Percentiles rank a stretch among this genome's conserved stretches.
Evolutionary conservation across 1,140 invertebrate genomes (phyloP).

Genomic region (Drosophila navojoa): DNA sequence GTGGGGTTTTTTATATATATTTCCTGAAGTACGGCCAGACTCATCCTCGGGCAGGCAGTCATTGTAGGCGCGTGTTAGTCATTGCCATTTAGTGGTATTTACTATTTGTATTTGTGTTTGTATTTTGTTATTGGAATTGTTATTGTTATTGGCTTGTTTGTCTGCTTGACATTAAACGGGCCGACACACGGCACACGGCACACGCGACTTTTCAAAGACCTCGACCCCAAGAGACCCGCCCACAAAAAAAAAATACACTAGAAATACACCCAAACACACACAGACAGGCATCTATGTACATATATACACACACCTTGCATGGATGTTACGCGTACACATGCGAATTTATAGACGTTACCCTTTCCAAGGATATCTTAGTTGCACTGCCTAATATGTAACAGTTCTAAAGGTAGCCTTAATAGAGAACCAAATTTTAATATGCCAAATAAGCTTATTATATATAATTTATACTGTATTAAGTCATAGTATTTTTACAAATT

Average conservation of each 20-base stretch:
- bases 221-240: slow-evolving; percentile 5
- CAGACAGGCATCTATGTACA: background rate
- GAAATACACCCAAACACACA: background rate
- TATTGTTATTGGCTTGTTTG: slow-evolving; percentile 54
- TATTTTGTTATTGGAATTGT: slow-evolving; percentile 27
- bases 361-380: background rate
- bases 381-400: background rate
- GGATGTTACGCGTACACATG: background rate
- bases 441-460: too few species aligned
- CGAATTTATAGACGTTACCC: slow-evolving; percentile 13
- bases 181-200: slow-evolving; percentile 2
- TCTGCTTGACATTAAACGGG: slow-evolving; percentile 52
- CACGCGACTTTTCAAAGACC: slow-evolving; percentile 29
- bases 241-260: background rate
- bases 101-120: slow-evolving; percentile 59
- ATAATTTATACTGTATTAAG: too few species aligned
- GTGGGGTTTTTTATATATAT: background rate
- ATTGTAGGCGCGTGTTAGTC: slow-evolving; percentile 73
- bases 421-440: too few species aligned
- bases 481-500: too few species aligned
- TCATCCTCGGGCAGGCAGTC: background rate
- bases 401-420: background rate
- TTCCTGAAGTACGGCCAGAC: too few species aligned
- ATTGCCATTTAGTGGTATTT: slow-evolving; percentile 59
- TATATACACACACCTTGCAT: slow-evolving; percentile 11